These are phyloP conservation scores for Anagrus nilaparvatae DNA, from an alignment of 1,140 invertebrate genomes.

Conservation along the genomic window DNA sequence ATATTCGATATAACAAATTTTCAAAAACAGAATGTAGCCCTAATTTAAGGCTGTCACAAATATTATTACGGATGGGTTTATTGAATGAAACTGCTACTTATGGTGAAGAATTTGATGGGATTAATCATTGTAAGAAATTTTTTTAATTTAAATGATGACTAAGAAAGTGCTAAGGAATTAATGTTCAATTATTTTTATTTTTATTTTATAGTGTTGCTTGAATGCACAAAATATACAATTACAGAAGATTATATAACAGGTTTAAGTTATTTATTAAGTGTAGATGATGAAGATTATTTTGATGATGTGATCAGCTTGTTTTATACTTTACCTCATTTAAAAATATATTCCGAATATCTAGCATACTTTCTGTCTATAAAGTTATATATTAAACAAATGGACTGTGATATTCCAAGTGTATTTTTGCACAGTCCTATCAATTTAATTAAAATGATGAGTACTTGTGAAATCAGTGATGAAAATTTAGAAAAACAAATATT, in stretches of 20 bases:
- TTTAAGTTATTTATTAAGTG: constrained; percentile 34
- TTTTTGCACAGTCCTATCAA: constrained; percentile 28
- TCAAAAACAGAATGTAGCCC: constrained; percentile 28
- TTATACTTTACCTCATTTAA: constrained; percentile 22
- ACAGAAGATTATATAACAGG: constrained; percentile 35
- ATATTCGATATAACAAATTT: constrained; percentile 34
- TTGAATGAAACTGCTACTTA: constrained; percentile 35
- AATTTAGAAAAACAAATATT: constrained; percentile 18
- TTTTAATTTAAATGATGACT: constrained; percentile 3
- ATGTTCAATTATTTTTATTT: constrained; percentile 11
- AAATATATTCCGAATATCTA: constrained; percentile 30
- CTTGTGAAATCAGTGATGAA: constrained; percentile 15
- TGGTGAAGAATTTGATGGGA: constrained; percentile 32
- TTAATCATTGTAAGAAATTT: constrained; percentile 29
- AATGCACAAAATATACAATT: constrained; percentile 32
- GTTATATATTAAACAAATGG: constrained; percentile 21
- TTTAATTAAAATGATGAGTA: constrained; percentile 25
- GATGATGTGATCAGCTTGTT: constrained; percentile 25
- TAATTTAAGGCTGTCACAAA: constrained; percentile 35
- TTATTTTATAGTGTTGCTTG: constrained; percentile 31
- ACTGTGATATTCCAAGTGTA: constrained; percentile 18
- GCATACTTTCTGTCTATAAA: constrained; percentile 34
- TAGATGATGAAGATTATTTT: constrained; percentile 21
- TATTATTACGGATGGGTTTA: constrained; percentile 34
- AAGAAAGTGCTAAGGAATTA: constrained; percentile 5